Conservation (phyloP, 2,797 vertebrate genomes). For the Monodelphis domestica region DNA sequence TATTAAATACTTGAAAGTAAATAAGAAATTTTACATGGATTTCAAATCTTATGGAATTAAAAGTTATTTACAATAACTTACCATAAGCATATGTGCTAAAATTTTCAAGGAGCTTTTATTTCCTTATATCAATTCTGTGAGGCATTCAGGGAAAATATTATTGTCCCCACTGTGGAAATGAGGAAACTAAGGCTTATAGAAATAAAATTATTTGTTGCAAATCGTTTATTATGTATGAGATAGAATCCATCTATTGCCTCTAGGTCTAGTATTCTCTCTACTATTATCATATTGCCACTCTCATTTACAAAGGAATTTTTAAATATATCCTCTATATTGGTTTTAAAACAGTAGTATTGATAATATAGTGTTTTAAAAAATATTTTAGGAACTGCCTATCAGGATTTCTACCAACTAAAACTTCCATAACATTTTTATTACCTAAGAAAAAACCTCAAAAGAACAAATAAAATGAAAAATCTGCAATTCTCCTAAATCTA, state of each 20-base stretch:
- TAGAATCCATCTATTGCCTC: not conserved
- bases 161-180: not conserved
- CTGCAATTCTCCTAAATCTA: not conserved
- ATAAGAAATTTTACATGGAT: not conserved
- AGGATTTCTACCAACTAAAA: not conserved
- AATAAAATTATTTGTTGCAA: not conserved
- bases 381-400: not conserved
- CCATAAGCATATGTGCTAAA: not conserved
- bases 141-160: not conserved
- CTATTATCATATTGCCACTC: not conserved
- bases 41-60: not conserved
- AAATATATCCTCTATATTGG: not conserved
- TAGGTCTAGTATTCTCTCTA: not conserved
- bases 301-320: too few relatives aligned
- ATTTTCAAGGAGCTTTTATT: not conserved
- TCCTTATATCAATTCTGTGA: not conserved
- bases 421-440: not conserved
- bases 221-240: not conserved
- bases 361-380: not conserved
- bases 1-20: not conserved
- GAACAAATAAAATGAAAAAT: not conserved
- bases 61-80: constrained; percentile 14
- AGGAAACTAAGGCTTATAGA: not conserved
- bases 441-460: not conserved
- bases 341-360: not conserved